Percentiles rank a stretch among this genome's conserved stretches.
phyloP scores from a whole-genome alignment of 2,797 vertebrate species.

The Botia kubotai region DNA sequence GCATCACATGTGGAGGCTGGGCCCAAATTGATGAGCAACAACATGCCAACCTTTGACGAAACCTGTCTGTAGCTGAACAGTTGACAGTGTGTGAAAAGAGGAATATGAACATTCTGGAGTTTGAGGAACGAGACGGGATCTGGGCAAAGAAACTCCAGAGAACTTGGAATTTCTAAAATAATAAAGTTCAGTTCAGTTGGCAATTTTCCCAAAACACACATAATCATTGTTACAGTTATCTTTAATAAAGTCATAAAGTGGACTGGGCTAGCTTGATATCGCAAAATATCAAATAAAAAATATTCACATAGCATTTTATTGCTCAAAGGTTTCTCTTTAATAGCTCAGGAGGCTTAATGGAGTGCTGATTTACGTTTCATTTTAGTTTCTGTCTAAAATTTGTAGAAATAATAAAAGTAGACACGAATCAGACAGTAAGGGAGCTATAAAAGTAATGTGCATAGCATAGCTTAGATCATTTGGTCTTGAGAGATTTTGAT shows the following conservation, averaged over 20 bases:
- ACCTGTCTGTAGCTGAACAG: conserved; percentile 60
- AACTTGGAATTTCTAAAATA: not conserved
- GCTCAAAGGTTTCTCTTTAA: too few species aligned
- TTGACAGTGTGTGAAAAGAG: conserved; percentile 58
- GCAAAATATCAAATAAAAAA: too few species aligned
- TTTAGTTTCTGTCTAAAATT: not conserved
- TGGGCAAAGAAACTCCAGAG: not conserved
- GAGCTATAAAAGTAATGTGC: not conserved
- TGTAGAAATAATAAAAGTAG: not conserved
- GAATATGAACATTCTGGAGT: conserved; percentile 17
- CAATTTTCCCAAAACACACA: too few species aligned
- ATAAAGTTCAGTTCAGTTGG: too few species aligned
- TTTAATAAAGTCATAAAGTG: too few species aligned
- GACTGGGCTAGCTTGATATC: too few species aligned
- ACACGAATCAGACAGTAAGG: not conserved
- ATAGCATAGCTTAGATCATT: not conserved
- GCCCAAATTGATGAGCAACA: conserved; percentile 63
- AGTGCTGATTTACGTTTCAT: not conserved
- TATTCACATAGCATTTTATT: too few species aligned
- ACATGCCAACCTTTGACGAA: conserved; percentile 55
- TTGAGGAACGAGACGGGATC: not conserved
- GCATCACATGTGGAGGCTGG: conserved; percentile 63
- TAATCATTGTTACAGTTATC: too few species aligned
- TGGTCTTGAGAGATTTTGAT: not conserved
- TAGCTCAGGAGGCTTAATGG: too few species aligned